Evolutionary conservation across 2,797 vertebrate genomes (phyloP), one percentile per base, ranked within the genome.

Genomic region (Percopsis omiscomaycus): DNA sequence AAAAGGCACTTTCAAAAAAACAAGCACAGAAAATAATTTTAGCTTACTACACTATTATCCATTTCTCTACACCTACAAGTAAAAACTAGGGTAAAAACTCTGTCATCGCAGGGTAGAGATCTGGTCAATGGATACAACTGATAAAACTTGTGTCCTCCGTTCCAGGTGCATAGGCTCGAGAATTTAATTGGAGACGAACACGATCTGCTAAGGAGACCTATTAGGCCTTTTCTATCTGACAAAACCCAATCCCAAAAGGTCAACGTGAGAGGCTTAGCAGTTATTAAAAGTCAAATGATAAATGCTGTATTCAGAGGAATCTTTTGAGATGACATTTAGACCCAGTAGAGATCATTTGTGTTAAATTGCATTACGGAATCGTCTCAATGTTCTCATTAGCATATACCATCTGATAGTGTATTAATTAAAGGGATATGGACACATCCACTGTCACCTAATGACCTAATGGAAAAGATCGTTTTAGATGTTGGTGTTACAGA

Each of bases 1-100:
- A 51, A 16, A 22, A 78, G 68, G 68, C 77, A 81, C 73, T 81
- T 78, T 13, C 44, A 57, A 72, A 55, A 30, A 65, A 59, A 48
- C 49, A 14, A 50, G 15, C 46, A 13, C 3, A n/a, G 3, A 62
- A 45, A 8, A 44, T 56, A 30, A 16, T 14, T 37, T 52, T 12
- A 3, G 48, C 52, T 62, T 28, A 59, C 2, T 29, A 58, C 3
- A 28, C 37, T 22, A 29, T 66, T 51, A 47, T 55, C 29, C 22
- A 53, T 61, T 27, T 56, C 13, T 22, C 37, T 62, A n/a, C n/a
- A 47, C 9, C 27, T 27, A 59, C n/a, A 10, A 55, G 29, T 48
- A 37, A 15, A 15, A 42, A 27, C 11, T 11, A n/a, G 10, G 44
- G 44, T 47, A 63, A 57, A 53, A 48, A 50, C 68, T 49, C n/a